Evolutionary conservation across 1,140 invertebrate species (phyloP).

Genomic region (Acyrthosiphon pisum): DNA sequence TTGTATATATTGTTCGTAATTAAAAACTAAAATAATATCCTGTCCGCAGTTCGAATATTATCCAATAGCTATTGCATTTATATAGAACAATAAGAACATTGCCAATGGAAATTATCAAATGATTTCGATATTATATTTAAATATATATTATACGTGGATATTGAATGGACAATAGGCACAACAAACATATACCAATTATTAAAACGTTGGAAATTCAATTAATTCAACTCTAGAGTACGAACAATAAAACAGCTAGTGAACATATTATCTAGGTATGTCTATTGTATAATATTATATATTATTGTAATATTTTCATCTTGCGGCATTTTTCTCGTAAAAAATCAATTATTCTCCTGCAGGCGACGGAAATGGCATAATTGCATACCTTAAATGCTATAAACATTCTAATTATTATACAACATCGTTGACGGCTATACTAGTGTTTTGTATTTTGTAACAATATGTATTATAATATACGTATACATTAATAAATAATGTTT

Average conservation of each 20-base stretch:
- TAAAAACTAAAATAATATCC: background rate
- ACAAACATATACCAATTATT: background rate
- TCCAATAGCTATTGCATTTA: background rate
- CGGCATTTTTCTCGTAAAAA: background rate
- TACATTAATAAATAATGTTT: slow-evolving; percentile 10
- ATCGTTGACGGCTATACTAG: background rate
- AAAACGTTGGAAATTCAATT: background rate
- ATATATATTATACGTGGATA: background rate
- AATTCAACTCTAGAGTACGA: background rate
- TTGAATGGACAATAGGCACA: too few species aligned
- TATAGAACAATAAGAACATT: background rate
- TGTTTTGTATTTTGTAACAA: background rate
- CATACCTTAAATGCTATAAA: background rate
- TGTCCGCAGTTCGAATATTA: background rate
- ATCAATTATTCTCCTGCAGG: background rate
- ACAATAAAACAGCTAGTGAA: background rate
- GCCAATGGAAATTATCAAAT: background rate
- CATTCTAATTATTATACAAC: background rate
- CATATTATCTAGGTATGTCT: too few species aligned
- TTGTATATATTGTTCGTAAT: too few species aligned
- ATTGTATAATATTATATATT: background rate
- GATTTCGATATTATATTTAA: background rate
- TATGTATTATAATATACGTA: background rate
- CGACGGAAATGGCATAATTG: background rate
- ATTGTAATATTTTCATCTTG: background rate